Conservation (phyloP, 2,113 vertebrate genomes). For the Myodes glareolus region DNA sequence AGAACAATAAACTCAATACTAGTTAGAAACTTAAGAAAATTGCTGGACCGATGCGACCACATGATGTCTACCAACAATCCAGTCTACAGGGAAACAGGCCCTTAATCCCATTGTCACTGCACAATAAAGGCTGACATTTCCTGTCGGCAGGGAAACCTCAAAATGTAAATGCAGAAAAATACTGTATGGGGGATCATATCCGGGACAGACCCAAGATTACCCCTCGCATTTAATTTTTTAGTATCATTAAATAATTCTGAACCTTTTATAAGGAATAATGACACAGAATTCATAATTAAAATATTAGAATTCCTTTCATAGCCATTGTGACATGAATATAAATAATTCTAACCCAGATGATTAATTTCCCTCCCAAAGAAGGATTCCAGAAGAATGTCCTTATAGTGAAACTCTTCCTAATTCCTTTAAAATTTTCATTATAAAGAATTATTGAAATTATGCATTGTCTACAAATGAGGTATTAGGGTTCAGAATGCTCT, state of each 20-base stretch:
- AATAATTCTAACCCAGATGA: conserved; percentile 64
- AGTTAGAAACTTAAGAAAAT: conserved; percentile 47
- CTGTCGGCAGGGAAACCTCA: conserved; percentile 27
- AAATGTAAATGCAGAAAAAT: conserved; percentile 40
- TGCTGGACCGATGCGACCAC: background rate
- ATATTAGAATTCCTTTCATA: conserved; percentile 74
- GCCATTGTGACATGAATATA: conserved; percentile 57
- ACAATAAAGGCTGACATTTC: conserved; percentile 45
- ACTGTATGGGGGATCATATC: background rate
- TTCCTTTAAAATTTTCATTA: conserved; percentile 48
- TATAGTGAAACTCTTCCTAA: conserved; percentile 51
- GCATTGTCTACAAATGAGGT: conserved; percentile 15
- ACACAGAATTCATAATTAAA: conserved; percentile 70
- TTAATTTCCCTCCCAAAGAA: conserved; percentile 54
- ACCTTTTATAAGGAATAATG: conserved; percentile 60
- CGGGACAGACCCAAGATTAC: conserved; percentile 31
- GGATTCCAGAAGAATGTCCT: conserved; percentile 32
- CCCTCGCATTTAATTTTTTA: conserved; percentile 66
- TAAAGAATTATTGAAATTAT: conserved; percentile 45
- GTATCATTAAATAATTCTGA: conserved; percentile 53
- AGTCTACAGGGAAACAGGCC: conserved; percentile 38
- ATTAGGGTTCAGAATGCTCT: background rate
- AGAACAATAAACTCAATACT: background rate
- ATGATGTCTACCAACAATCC: background rate
- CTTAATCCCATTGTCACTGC: conserved; percentile 41